Conservation (phyloP, 2,113 vertebrate genomes). For the Noturus placidus region DNA sequence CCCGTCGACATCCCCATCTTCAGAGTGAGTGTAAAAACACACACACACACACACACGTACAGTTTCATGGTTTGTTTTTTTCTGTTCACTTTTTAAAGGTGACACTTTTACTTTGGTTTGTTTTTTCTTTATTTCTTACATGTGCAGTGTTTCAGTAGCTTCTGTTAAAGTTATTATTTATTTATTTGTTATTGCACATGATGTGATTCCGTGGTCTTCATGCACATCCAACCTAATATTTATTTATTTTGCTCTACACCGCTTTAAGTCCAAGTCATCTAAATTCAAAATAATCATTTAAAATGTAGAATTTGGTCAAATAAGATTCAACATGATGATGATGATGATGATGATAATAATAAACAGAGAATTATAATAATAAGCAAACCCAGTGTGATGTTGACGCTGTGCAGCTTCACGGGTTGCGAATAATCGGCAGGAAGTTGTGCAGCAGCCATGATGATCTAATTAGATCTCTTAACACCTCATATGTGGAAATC, state of each 20-base stretch:
- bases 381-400: not conserved
- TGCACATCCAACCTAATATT: not conserved
- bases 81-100: conserved; percentile 11
- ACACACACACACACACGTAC: not conserved
- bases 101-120: not conserved
- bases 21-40: conserved; percentile 74
- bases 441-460: not conserved
- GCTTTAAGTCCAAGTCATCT: not conserved
- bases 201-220: not conserved
- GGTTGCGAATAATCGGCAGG: not conserved
- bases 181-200: not conserved
- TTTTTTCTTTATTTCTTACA: not conserved
- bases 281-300: not conserved
- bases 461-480: not conserved
- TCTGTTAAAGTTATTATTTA: not conserved
- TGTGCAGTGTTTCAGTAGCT: not conserved
- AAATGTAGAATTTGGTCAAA: not conserved
- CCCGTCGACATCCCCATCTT: conserved; percentile 80
- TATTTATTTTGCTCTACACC: not conserved
- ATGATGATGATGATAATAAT: too few species aligned
- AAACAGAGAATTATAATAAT: too few species aligned
- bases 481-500: not conserved
- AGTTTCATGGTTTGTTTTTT: not conserved
- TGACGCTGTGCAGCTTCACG: not conserved
- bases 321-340: not conserved